Evolutionary conservation across 2,113 vertebrate genomes (phyloP).

Genomic region (Ophthalmolycus amberensis): DNA sequence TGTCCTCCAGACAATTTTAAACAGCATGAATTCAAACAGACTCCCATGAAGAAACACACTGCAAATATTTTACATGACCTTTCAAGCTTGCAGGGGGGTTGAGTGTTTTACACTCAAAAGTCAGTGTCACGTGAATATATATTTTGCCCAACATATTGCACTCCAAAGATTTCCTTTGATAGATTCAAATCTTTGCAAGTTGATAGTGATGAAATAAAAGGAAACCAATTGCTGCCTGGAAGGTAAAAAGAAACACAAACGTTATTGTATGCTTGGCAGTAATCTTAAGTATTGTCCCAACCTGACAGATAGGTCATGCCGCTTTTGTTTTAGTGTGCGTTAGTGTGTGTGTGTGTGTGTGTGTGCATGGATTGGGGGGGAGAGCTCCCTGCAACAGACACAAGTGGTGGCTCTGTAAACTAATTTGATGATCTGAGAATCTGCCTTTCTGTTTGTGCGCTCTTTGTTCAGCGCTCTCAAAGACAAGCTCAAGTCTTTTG

Average conservation of each 20-base stretch:
- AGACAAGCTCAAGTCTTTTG: conserved; percentile 41
- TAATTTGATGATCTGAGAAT: conserved; percentile 51
- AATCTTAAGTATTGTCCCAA: conserved; percentile 9
- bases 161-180: conserved; percentile 22
- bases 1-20: neutral
- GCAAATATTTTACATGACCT: neutral
- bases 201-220: conserved; percentile 16
- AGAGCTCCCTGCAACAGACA: neutral
- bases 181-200: conserved; percentile 9
- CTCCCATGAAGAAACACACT: neutral
- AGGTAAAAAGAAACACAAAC: conserved; percentile 12
- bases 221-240: conserved; percentile 10
- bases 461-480: conserved; percentile 36
- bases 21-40: neutral
- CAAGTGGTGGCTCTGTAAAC: conserved; percentile 34
- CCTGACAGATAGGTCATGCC: conserved; percentile 36
- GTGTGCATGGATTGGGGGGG: neutral
- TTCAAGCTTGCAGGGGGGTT: neutral
- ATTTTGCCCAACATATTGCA: conserved; percentile 4
- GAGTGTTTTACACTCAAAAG: neutral
- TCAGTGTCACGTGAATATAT: neutral
- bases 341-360: neutral
- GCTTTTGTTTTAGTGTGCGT: conserved; percentile 31
- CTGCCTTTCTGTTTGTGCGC: conserved; percentile 31
- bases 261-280: conserved; percentile 1